Evolutionary conservation across 2,888 invertebrate genomes (phyloP).

Genomic region (Gryllus longicercus): DNA sequence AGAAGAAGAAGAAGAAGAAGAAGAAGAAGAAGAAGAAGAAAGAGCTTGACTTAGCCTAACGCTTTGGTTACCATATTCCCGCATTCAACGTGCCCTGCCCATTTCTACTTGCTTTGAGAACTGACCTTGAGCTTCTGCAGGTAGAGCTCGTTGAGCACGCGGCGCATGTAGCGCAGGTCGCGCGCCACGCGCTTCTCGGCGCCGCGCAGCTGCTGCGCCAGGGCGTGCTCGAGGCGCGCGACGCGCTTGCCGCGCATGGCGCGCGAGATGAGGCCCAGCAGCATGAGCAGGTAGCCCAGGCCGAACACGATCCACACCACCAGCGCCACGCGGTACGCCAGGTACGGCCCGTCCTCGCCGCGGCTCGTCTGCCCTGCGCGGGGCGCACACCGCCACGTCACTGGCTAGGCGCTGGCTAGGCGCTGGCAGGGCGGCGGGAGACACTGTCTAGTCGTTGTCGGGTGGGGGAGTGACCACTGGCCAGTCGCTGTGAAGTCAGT

Average conservation of each 20-base stretch:
- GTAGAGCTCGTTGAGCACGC: constrained; percentile 77
- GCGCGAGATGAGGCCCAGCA: constrained; percentile 77
- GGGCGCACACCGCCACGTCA: constrained; percentile 61
- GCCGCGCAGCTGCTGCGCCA: constrained; percentile 70
- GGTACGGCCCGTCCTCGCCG: constrained; percentile 47
- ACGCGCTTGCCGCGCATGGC: constrained; percentile 74
- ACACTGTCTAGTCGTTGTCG: too few relatives aligned
- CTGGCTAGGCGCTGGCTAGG: constrained; percentile 58
- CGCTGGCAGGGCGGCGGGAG: constrained; percentile 59
- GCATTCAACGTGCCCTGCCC: too few relatives aligned
- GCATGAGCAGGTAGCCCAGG: constrained; percentile 86
- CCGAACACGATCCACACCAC: constrained; percentile 90
- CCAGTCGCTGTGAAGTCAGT: too few relatives aligned
- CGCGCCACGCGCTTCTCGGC: constrained; percentile 66
- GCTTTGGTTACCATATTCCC: rapidly evolving
- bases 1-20: too few relatives aligned
- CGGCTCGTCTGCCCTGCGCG: constrained; percentile 25
- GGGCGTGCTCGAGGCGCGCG: constrained; percentile 68
- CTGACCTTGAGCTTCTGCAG: constrained; percentile 75
- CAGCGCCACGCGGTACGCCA: constrained; percentile 74
- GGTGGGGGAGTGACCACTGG: constrained; percentile 47
- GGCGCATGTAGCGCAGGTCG: constrained; percentile 67
- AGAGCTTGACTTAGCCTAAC: too few relatives aligned
- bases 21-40: too few relatives aligned
- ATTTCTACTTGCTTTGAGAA: not conserved